Evolutionary conservation across 2,888 invertebrate genomes (phyloP).

Genomic region (Hemicrepidius hirtus): DNA sequence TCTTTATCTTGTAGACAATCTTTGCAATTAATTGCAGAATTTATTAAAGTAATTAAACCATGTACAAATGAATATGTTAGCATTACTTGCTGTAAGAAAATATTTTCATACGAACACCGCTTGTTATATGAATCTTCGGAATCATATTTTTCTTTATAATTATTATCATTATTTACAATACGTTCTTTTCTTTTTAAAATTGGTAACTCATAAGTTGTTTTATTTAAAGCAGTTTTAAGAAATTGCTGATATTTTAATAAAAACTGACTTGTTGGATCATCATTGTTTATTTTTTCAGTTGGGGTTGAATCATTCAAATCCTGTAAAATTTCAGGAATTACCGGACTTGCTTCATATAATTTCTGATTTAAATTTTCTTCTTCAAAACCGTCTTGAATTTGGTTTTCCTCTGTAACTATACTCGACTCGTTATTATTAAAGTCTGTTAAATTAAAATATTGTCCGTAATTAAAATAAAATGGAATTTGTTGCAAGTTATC

Average conservation of each 20-base stretch:
- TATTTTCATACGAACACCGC: constrained; percentile 52
- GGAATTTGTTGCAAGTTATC: background rate
- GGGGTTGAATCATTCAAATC: background rate
- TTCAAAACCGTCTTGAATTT: background rate
- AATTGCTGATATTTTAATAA: constrained; percentile 13
- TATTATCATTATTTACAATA: background rate
- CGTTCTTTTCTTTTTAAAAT: background rate
- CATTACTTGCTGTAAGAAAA: constrained; percentile 63
- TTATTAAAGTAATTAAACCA: constrained; percentile 64
- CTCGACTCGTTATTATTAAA: background rate
- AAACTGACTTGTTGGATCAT: background rate
- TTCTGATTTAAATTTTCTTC: too few relatives aligned
- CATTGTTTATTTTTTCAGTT: background rate
- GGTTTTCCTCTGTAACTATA: background rate
- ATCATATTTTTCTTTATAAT: background rate
- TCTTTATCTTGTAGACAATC: constrained; percentile 41
- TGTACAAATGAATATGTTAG: constrained; percentile 66
- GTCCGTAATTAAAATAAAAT: too few relatives aligned
- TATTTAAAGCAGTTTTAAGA: constrained; percentile 17
- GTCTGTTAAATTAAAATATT: background rate
- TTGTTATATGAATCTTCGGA: background rate
- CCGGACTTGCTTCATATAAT: too few relatives aligned
- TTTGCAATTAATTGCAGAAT: constrained; percentile 59
- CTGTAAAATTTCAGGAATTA: too few relatives aligned
- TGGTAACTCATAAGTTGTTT: background rate